Evolutionary conservation across 2,888 invertebrate species (phyloP).

Genomic region (Drosophila ustulata): DNA sequence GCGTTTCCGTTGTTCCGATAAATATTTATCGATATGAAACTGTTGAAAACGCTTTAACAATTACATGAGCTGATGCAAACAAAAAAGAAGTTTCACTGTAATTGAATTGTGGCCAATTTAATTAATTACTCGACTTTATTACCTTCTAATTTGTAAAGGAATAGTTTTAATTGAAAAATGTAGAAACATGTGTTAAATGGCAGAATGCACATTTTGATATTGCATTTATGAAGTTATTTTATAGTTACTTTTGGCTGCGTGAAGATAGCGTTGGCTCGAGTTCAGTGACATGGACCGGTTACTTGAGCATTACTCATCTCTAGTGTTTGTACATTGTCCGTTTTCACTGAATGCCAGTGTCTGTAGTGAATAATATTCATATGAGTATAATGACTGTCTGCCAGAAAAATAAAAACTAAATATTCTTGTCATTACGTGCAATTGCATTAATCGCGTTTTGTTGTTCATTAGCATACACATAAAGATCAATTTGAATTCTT

Average conservation of each 20-base stretch:
- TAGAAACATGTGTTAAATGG: conserved; percentile 1
- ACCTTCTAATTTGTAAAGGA: background rate
- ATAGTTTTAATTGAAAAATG: background rate
- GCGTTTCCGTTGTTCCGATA: background rate
- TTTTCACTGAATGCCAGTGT: conserved; percentile 71
- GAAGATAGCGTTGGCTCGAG: background rate
- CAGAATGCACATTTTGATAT: background rate
- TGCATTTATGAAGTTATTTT: background rate
- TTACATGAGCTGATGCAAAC: too few species aligned
- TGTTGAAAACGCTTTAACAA: background rate
- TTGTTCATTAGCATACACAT: conserved; percentile 12
- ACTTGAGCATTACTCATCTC: conserved; percentile 37
- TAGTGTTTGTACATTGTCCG: conserved; percentile 61
- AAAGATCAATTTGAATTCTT: conserved; percentile 18
- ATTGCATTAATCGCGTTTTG: conserved; percentile 27
- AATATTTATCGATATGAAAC: background rate
- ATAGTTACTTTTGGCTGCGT: background rate
- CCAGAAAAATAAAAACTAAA: conserved; percentile 40
- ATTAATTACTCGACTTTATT: background rate
- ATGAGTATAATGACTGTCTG: conserved; percentile 46
- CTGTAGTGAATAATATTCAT: conserved; percentile 66
- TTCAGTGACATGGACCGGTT: conserved; percentile 21
- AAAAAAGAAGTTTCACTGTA: background rate
- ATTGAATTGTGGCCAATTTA: background rate
- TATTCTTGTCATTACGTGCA: conserved; percentile 23